Evolutionary conservation across 2,113 vertebrate genomes (phyloP).

Genomic region (Megaceryle maxima): DNA sequence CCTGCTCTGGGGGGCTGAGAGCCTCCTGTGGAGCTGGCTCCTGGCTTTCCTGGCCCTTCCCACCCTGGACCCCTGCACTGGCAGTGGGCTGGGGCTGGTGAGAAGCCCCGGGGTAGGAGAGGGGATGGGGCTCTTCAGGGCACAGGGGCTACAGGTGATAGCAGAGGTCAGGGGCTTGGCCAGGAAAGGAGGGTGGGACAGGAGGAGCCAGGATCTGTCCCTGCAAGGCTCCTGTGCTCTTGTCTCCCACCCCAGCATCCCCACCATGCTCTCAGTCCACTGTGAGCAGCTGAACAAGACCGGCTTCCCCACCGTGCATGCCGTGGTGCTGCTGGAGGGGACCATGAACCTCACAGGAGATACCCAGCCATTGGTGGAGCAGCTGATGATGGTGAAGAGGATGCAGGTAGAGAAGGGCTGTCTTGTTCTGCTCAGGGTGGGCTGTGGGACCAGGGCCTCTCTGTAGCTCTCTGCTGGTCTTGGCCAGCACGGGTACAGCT

Average conservation of each 20-base stretch:
- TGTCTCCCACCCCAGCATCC: conserved; percentile 77
- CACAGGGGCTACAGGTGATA: not conserved
- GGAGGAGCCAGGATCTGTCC: not conserved
- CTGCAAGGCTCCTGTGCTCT: not conserved
- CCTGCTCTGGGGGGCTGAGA: not conserved
- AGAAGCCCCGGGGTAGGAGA: not conserved
- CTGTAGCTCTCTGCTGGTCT: not conserved
- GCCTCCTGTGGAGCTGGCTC: not conserved
- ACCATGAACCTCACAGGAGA: conserved; percentile 98
- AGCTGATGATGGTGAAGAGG: conserved; percentile 97
- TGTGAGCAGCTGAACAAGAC: conserved; percentile 81
- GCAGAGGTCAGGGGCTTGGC: not conserved
- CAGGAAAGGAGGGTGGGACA: not conserved
- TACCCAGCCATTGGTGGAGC: conserved; percentile 91
- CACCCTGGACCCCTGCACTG: fast-evolving
- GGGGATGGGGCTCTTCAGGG: not conserved
- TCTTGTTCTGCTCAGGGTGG: not conserved
- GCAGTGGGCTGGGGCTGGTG: not conserved
- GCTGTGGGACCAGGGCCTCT: not conserved
- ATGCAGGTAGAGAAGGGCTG: conserved; percentile 86
- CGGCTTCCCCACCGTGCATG: conserved; percentile 91
- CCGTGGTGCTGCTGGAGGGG: conserved; percentile 93
- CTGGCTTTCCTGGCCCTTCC: not conserved
- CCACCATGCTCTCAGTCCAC: conserved; percentile 86
- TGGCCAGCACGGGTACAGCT: not conserved